phyloP scores from a whole-genome alignment of 2,888 invertebrate genomes.

The Baccha elongata region DNA sequence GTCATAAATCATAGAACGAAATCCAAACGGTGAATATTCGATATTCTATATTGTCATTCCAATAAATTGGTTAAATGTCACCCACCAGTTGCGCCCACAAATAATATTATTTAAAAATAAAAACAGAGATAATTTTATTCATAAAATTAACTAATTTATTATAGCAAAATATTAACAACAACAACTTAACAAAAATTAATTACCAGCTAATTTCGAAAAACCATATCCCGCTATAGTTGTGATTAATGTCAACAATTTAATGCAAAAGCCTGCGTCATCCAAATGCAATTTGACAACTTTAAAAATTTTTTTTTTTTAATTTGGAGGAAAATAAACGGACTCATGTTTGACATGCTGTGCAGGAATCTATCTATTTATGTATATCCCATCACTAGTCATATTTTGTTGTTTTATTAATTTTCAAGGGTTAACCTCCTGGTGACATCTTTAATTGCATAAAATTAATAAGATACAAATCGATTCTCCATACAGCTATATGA shows the following conservation, averaged over 20 bases:
- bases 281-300: constrained; percentile 18
- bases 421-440: background rate
- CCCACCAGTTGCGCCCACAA: background rate
- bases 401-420: constrained; percentile 37
- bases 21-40: constrained; percentile 11
- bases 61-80: constrained; percentile 68
- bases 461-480: constrained; percentile 47
- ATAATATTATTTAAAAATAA: background rate
- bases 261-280: constrained; percentile 32
- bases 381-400: background rate
- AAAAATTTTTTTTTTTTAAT: constrained; percentile 12
- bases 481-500: background rate
- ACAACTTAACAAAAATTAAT: constrained; percentile 55
- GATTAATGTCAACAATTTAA: constrained; percentile 69
- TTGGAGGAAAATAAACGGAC: constrained; percentile 49
- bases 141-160: constrained; percentile 53
- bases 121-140: constrained; percentile 44
- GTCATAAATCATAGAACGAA: constrained; percentile 54
- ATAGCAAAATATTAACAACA: constrained; percentile 32
- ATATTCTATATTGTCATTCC: constrained; percentile 53
- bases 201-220: constrained; percentile 60
- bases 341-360: constrained; percentile 53
- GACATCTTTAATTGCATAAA: constrained; percentile 27
- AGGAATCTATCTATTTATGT: background rate
- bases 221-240: constrained; percentile 51